phyloP scores from a whole-genome alignment of 2,797 vertebrate species.

The Amblyraja radiata region DNA sequence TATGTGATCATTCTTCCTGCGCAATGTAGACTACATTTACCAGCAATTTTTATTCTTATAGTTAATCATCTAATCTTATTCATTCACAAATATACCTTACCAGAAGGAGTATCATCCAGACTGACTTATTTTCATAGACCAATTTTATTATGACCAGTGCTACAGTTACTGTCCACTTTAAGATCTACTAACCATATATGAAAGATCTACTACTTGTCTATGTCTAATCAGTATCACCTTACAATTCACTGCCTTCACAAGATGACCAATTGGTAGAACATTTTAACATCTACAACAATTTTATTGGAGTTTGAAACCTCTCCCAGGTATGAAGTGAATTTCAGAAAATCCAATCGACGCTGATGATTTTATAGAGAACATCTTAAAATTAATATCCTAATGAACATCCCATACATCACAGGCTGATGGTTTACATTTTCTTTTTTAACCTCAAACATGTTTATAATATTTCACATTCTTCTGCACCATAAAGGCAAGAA shows the following conservation, averaged over 20 bases:
- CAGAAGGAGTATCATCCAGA: not conserved
- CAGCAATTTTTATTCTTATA: not conserved
- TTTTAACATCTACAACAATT: not conserved
- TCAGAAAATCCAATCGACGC: not conserved
- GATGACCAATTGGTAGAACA: not conserved
- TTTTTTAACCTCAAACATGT: not conserved
- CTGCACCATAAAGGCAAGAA: not conserved
- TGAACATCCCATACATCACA: not conserved
- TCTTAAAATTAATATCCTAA: not conserved
- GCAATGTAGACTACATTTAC: not conserved
- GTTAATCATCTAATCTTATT: not conserved
- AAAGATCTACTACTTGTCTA: not conserved
- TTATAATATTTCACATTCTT: not conserved
- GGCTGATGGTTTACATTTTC: not conserved
- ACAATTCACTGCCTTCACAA: not conserved
- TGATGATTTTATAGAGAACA: not conserved
- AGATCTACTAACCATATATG: too few species aligned
- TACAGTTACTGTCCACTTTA: not conserved
- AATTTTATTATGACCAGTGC: not conserved
- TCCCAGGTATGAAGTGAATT: not conserved
- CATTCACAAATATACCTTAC: not conserved
- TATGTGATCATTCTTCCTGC: not conserved
- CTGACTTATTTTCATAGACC: not conserved
- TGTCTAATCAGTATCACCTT: not conserved
- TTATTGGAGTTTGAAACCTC: not conserved